Base-by-base conservation (phyloP, 2,888 invertebrate species). In the Caenorhabditis imperialis region DNA sequence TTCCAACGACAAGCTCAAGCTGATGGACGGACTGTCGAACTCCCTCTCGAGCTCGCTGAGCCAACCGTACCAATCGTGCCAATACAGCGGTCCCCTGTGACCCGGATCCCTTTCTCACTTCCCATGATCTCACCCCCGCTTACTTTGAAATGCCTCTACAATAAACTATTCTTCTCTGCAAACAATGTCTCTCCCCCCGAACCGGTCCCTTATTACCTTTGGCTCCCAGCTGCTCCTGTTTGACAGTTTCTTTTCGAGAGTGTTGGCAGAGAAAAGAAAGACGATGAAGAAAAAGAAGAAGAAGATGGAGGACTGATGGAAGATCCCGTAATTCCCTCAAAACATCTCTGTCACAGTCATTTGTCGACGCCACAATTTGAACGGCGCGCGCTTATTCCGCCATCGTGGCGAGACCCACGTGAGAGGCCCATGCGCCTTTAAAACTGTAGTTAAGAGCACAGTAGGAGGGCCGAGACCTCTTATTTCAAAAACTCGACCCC, bases 301-400 rank as follows among this genome's bases (percentile, higher is more conserved):
- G 10, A n/a, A n/a, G n/a, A n/a, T n/a, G n/a, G n/a, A n/a, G n/a
- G n/a, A 40, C 48, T 73, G 50, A 73, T 73, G 73, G 73, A 73
- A 44, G 65, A 55, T 22, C 40, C 67, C 20, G 63, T 47, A 58
- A 47, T 27, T 69, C 67, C 18, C 35, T 69, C 3, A 54, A 60
- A 4, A 38, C 33, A 3, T 65, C 73, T 4, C 42, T 73, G 27
- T 60, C 60, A n/a, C 65, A 65, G 42, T 35, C 73, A n/a, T n/a
- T n/a, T n/a, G n/a, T n/a, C n/a, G n/a, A n/a, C n/a, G n/a, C n/a
- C n/a, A n/a, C n/a, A n/a, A n/a, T n/a, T n/a, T n/a, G n/a, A n/a
- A n/a, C n/a, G n/a, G n/a, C n/a, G n/a, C n/a, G n/a, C n/a, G n/a
- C n/a, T n/a, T n/a, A n/a, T n/a, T n/a, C n/a, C n/a, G n/a, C n/a